Evolutionary conservation across 1,140 invertebrate species (phyloP).

Genomic region (Aphelinus atriplicis): DNA sequence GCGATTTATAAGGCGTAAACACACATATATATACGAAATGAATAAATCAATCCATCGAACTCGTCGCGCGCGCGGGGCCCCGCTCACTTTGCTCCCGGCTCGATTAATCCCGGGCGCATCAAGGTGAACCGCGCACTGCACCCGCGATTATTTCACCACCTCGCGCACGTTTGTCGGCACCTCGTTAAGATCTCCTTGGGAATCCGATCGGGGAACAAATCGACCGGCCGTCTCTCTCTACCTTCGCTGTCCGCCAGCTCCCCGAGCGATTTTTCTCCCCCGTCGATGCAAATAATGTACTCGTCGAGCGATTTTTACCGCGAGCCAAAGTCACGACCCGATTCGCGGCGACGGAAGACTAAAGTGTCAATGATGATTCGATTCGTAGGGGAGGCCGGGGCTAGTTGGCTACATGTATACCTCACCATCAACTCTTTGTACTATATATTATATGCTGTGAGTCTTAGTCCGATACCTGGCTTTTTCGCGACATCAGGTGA

Average conservation of each 20-base stretch:
- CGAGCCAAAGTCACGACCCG: no score
- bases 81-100: not conserved
- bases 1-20: not conserved
- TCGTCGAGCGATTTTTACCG: not conserved
- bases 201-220: not conserved
- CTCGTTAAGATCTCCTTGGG: conserved; percentile 4
- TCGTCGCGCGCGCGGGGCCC: not conserved
- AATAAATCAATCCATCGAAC: conserved; percentile 32
- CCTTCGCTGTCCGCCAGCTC: not conserved
- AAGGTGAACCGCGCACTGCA: conserved; percentile 14
- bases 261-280: not conserved
- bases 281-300: not conserved
- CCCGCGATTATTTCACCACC: conserved; percentile 24
- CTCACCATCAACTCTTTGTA: no score
- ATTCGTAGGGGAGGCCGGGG: no score
- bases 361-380: no score
- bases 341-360: no score
- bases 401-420: no score
- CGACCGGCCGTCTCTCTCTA: no score
- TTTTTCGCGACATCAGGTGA: no score
- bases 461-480: no score
- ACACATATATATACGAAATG: not conserved
- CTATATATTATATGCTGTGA: no score
- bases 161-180: conserved; percentile 1
- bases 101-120: conserved; percentile 17